Conservation (phyloP, 1,140 invertebrate species). For the Ceratosolen solmsi region DNA sequence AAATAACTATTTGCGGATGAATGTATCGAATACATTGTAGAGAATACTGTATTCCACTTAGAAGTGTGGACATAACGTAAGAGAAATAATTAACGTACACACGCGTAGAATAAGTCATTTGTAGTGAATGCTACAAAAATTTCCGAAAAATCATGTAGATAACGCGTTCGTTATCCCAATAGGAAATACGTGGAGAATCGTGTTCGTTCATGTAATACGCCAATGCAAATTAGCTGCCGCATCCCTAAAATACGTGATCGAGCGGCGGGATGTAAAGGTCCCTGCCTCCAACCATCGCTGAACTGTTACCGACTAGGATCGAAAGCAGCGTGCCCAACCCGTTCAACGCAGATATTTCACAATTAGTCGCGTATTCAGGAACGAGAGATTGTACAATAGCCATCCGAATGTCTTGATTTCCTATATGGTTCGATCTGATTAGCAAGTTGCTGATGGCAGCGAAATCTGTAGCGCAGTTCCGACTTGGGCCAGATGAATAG, state of each 20-base stretch:
- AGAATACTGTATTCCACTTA: no score
- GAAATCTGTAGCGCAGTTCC: not conserved
- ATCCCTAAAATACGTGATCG: not conserved
- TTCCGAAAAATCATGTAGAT: not conserved
- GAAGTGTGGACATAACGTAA: no score
- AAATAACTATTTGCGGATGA: no score
- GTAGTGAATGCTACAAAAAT: no score
- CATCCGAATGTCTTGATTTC: slow-evolving; percentile 33
- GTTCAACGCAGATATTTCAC: slow-evolving; percentile 40
- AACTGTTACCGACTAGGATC: not conserved
- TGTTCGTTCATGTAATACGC: no score
- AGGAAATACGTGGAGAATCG: not conserved
- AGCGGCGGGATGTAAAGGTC: not conserved
- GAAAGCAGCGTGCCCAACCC: not conserved
- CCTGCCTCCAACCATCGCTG: not conserved
- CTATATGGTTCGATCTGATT: slow-evolving; percentile 43
- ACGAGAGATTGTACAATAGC: no score
- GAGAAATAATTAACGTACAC: no score
- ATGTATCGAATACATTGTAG: no score
- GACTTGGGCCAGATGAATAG: not conserved
- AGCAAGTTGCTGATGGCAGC: not conserved
- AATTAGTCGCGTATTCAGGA: slow-evolving; percentile 55
- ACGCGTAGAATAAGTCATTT: no score
- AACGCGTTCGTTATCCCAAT: not conserved
- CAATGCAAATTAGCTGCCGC: not conserved